A percentile compares a stretch with the other conserved stretches of the same genome.
These are phyloP conservation scores for Oncorhynchus gorbuscha DNA, from an alignment of 2,113 vertebrate species.

Conservation along the genomic window DNA sequence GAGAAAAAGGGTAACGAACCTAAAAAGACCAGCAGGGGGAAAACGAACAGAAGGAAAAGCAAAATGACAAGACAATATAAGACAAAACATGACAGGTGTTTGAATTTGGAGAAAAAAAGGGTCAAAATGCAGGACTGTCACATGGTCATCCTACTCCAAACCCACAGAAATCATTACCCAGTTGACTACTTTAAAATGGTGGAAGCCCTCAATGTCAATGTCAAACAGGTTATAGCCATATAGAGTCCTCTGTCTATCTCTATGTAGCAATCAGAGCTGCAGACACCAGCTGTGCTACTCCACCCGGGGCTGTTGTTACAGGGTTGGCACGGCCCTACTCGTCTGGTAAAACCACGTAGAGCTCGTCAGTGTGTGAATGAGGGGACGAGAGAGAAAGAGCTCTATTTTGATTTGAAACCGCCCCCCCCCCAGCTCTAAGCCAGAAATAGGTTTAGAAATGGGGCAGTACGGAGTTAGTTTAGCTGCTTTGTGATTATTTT, in stretches of 20 bases:
- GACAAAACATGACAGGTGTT: no score
- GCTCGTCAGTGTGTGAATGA: conserved; percentile 39
- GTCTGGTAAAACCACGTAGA: conserved; percentile 67
- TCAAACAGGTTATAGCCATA: conserved; percentile 17
- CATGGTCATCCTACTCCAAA: no score
- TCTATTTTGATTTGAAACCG: conserved; percentile 8
- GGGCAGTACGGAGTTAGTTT: background rate
- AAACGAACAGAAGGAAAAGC: no score
- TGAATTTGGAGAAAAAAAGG: no score
- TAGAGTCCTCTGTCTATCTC: conserved; percentile 27
- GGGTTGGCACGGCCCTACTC: conserved; percentile 47
- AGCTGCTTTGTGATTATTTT: background rate
- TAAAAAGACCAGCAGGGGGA: no score
- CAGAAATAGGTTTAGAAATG: no score
- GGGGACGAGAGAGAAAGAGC: conserved; percentile 19
- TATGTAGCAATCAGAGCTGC: conserved; percentile 45
- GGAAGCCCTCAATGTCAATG: no score
- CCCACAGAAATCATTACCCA: no score
- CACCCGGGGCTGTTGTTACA: conserved; percentile 67
- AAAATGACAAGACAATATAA: no score
- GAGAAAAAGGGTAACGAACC: no score
- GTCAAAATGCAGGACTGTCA: no score
- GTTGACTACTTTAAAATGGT: no score
- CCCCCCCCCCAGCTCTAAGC: background rate
- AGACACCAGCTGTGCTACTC: conserved; percentile 56